These are phyloP conservation scores for Lochmaea capreae DNA, from an alignment of 2,888 invertebrate species.

Conservation along the genomic window DNA sequence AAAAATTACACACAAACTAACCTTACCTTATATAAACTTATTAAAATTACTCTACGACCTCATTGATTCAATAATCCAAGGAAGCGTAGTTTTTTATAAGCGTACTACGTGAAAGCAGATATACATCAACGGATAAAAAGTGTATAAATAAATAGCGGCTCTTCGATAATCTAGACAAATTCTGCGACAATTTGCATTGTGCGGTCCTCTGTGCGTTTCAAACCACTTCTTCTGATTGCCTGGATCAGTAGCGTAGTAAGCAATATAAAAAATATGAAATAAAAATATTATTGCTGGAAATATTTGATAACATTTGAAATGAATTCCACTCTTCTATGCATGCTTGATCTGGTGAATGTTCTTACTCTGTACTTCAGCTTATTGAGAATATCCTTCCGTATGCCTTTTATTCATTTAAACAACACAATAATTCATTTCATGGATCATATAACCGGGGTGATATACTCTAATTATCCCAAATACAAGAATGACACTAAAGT, in stretches of 20 bases:
- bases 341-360: no score
- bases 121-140: conserved; percentile 45
- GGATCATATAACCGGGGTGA: no score
- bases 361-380: no score
- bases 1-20: no score
- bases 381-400: no score
- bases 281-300: no score
- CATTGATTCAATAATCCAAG: neutral
- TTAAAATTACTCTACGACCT: neutral
- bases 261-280: neutral
- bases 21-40: neutral
- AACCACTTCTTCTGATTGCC: conserved; percentile 31
- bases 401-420: no score
- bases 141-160: conserved; percentile 48
- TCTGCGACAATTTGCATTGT: conserved; percentile 66
- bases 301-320: no score
- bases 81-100: conserved; percentile 34
- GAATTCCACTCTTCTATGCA: no score
- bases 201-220: conserved; percentile 60
- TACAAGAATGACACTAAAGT: no score
- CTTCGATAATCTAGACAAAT: conserved; percentile 66
- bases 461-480: no score
- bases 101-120: conserved; percentile 45
- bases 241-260: conserved; percentile 16
- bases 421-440: no score